Evolutionary conservation across 2,113 vertebrate genomes (phyloP).

Genomic region (Rana temporaria): DNA sequence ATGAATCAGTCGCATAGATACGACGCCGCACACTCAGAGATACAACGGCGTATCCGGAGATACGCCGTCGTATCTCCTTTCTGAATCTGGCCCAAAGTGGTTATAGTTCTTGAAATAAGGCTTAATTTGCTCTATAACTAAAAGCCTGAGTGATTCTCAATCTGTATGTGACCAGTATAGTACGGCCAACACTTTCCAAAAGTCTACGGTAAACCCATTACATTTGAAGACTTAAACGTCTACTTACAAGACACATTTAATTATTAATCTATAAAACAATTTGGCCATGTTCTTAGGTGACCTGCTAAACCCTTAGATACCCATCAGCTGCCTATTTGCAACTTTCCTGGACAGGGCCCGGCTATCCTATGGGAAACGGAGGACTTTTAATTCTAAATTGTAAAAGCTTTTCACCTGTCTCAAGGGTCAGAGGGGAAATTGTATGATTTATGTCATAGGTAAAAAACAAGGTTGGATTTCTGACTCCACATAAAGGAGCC

Average conservation of each 20-base stretch:
- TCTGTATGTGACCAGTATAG: no score
- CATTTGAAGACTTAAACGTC: no score
- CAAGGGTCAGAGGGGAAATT: neutral
- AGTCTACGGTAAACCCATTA: no score
- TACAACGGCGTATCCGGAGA: no score
- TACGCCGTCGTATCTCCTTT: no score
- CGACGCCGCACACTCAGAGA: no score
- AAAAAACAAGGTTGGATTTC: neutral
- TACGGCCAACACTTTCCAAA: no score
- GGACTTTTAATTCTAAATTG: neutral
- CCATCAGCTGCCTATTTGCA: neutral
- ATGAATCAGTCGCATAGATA: no score
- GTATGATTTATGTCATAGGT: slow-evolving; percentile 5
- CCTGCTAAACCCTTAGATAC: neutral
- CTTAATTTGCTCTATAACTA: no score
- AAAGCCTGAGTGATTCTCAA: no score
- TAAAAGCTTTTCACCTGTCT: neutral
- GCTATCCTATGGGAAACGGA: neutral
- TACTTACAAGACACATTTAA: neutral
- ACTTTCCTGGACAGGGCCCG: neutral
- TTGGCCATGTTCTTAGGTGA: neutral
- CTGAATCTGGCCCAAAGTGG: no score
- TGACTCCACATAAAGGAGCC: neutral
- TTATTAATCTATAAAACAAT: neutral
- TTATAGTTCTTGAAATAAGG: no score